Conservation (phyloP, 23 tunicate genomes). For the Botrylloides violaceus region DNA sequence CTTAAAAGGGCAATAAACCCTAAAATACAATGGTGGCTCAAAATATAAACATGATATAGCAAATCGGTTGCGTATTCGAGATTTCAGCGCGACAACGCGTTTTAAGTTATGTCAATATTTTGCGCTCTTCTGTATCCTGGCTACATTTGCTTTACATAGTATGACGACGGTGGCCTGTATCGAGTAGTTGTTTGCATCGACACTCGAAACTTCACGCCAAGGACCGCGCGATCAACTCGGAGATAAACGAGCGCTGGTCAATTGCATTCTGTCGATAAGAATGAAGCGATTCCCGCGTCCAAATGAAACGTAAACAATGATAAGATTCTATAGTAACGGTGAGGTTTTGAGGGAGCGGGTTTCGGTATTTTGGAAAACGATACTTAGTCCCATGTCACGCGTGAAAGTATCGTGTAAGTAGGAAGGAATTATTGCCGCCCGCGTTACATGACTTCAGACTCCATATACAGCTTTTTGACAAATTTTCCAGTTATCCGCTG, state of each 20-base stretch:
- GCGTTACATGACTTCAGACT: background rate
- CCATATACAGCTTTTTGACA: too few relatives aligned
- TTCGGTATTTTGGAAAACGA: background rate
- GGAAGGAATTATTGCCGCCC: background rate
- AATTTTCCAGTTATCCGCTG: too few relatives aligned
- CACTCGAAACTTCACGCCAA: background rate
- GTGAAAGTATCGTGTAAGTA: background rate
- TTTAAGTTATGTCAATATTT: too few relatives aligned
- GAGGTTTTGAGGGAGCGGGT: background rate
- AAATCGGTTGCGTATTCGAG: too few relatives aligned
- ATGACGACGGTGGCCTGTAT: background rate
- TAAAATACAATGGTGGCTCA: too few relatives aligned
- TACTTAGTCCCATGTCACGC: background rate
- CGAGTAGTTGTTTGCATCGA: background rate
- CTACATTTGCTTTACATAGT: background rate
- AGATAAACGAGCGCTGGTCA: background rate
- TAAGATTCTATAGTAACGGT: background rate
- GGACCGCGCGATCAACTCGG: background rate
- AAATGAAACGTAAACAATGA: background rate
- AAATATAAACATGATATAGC: too few relatives aligned
- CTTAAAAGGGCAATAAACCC: too few relatives aligned
- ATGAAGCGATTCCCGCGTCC: background rate
- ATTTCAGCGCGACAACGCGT: too few relatives aligned
- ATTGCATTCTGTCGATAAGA: conserved; percentile 1
- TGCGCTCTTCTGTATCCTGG: background rate